Conservation (phyloP, 2,888 invertebrate species). For the Druceiella hillmani region DNA sequence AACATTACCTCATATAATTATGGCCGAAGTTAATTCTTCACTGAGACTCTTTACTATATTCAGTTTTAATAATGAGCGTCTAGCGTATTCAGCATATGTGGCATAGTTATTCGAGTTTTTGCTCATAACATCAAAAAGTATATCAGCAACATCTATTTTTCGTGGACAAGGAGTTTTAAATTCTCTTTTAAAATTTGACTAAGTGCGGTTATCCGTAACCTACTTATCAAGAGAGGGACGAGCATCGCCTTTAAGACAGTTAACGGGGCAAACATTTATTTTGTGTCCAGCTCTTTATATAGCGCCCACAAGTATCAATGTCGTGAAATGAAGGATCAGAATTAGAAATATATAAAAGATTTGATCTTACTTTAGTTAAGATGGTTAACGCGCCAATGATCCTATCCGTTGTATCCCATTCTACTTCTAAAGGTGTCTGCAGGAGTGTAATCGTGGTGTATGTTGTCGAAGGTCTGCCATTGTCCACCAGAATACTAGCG, state of each 20-base stretch:
- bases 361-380: too few relatives aligned
- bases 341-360: slow-evolving; percentile 1
- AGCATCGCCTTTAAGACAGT: slow-evolving; percentile 18
- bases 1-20: slow-evolving; percentile 1
- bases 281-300: background rate
- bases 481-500: too few relatives aligned
- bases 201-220: slow-evolving; percentile 15
- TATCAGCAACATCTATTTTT: slow-evolving; percentile 13
- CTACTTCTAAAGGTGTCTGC: too few relatives aligned
- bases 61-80: slow-evolving; percentile 13
- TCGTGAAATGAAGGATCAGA: slow-evolving; percentile 1
- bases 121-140: slow-evolving; percentile 16
- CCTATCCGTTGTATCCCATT: too few relatives aligned
- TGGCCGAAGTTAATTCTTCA: slow-evolving; percentile 3
- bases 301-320: background rate
- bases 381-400: too few relatives aligned
- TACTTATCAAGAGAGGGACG: slow-evolving; percentile 15
- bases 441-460: too few relatives aligned
- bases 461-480: too few relatives aligned
- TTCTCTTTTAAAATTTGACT: slow-evolving; percentile 19
- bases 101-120: slow-evolving; percentile 10
- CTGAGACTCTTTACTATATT: slow-evolving; percentile 11
- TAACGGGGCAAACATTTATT: slow-evolving; percentile 7
- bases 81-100: slow-evolving; percentile 19
- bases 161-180: slow-evolving; percentile 16